Evolutionary conservation across 2,113 vertebrate genomes (phyloP), one percentile per base, ranked within the genome.

Genomic region (Poeciliopsis occidentalis): DNA sequence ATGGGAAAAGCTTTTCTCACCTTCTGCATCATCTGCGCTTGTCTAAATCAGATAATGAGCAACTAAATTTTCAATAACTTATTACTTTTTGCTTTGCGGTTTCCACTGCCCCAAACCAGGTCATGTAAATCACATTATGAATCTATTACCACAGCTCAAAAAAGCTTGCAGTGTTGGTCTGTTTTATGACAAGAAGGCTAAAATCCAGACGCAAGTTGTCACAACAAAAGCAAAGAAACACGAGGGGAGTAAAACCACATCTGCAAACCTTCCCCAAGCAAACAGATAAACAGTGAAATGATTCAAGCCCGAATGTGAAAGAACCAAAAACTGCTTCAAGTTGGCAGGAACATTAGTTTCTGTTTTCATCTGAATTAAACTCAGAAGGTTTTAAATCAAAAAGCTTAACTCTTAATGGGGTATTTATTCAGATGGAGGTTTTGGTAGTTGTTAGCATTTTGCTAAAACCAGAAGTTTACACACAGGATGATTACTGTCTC

Each of bases 221-320:
- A 15, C 30, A 63, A 31, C 29, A 63, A 63, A 31, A 63, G 61
- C 61, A 22, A 63, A 31, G 13, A 31, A 64, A 64, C 34, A 37
- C 37, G 63, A 13, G 39, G 13, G 13, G 24, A 26, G 34, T 24
- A 41, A 27, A 62, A 41, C 22, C 29, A 11, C 17, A 26, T 60
- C 68, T 0, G 7, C 3, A 57, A 44, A 70, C 60, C 17, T 64
- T 57, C 30, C 39, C 17, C 17, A 57, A 68, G 19, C 54, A 67
- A 12, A 69, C 51, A 19, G 41, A 76, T 63, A 34, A 47, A 62
- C 12, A 68, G 57, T 2, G 47, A 75, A 68, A 63, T 17, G n/a
- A 64, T 11, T 13, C 39, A 29, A 22, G 24, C 0, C 13, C 27
- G 26, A 47, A 17, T 54, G 24, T 54, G 15, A 51, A n/a, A 31